Percentiles rank a stretch among this genome's conserved stretches.
Conservation (phyloP, 2,888 invertebrate species). For the Drosophila austrosaltans region DNA sequence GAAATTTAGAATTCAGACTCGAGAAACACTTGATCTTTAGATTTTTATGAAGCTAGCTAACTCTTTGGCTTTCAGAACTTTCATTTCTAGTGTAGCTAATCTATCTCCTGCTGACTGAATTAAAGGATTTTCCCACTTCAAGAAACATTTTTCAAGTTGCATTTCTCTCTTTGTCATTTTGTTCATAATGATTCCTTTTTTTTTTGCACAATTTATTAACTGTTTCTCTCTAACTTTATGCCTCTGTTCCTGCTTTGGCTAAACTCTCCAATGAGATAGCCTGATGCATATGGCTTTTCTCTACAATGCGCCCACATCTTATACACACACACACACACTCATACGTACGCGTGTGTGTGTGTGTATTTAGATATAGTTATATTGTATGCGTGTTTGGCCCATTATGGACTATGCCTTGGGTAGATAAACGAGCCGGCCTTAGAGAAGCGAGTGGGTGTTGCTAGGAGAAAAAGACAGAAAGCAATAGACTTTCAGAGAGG, state of each 20-base stretch:
- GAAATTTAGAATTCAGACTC: too few species aligned
- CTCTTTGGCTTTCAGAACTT: too few species aligned
- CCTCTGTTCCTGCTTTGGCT: constrained; percentile 14
- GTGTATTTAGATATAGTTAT: constrained; percentile 5
- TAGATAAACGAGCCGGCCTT: constrained; percentile 24
- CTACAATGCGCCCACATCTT: constrained; percentile 7
- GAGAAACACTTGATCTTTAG: too few species aligned
- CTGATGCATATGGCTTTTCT: constrained; percentile 18
- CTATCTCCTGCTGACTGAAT: neutral
- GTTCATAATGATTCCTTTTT: constrained; percentile 2
- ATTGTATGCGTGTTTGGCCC: constrained; percentile 40
- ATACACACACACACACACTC: constrained; percentile 6
- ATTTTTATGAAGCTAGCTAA: too few species aligned
- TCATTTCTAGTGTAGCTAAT: too few species aligned
- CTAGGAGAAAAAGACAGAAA: constrained; percentile 28
- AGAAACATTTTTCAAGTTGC: constrained; percentile 2
- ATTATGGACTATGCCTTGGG: constrained; percentile 25
- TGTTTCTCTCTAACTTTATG: constrained; percentile 13
- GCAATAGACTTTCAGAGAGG: neutral
- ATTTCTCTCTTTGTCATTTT: constrained; percentile 17
- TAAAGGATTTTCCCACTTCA: neutral
- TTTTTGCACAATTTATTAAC: constrained; percentile 39
- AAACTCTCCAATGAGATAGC: constrained; percentile 11
- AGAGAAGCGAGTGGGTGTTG: constrained; percentile 41
- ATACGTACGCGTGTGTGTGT: neutral